A percentile compares a stretch with the other conserved stretches of the same genome.
phyloP scores from a whole-genome alignment of 2,797 vertebrate genomes.

The Cynopterus sphinx region DNA sequence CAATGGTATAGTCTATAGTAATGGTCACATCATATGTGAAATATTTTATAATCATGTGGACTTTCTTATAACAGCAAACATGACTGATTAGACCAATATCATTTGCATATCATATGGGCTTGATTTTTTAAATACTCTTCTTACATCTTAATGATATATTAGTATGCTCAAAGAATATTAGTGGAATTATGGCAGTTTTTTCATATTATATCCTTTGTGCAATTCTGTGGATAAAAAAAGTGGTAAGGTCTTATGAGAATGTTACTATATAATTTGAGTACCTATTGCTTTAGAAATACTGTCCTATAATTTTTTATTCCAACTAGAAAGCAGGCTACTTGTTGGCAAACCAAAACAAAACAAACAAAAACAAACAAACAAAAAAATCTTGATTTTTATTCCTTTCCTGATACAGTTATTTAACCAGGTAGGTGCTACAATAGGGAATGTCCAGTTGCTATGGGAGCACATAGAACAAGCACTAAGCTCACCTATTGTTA shows the following conservation, averaged over 20 bases:
- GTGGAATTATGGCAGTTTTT: not conserved
- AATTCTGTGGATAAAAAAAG: conserved; percentile 3
- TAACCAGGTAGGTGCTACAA: not conserved
- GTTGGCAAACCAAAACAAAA: not conserved
- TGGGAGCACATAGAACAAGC: not conserved
- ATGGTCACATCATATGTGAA: conserved; percentile 42
- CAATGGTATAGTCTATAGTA: conserved; percentile 27
- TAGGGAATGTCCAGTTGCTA: not conserved
- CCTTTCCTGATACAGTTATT: not conserved
- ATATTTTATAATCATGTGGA: conserved; percentile 63
- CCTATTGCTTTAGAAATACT: not conserved
- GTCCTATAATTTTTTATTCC: not conserved
- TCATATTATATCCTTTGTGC: not conserved
- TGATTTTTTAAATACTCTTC: conserved; percentile 50
- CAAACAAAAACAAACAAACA: not conserved
- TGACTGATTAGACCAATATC: conserved; percentile 68
- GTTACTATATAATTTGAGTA: not conserved
- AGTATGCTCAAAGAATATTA: conserved; percentile 47
- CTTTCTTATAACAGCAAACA: conserved; percentile 66
- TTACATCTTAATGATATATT: conserved; percentile 60
- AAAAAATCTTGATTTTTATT: not conserved
- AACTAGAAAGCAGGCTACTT: not conserved
- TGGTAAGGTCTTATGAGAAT: not conserved
- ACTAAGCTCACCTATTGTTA: not conserved
- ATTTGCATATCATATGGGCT: conserved; percentile 57